Evolutionary conservation across 2,797 vertebrate genomes (phyloP), one percentile per base, ranked within the genome.

Genomic region (Acrocephalus scirpaceus): DNA sequence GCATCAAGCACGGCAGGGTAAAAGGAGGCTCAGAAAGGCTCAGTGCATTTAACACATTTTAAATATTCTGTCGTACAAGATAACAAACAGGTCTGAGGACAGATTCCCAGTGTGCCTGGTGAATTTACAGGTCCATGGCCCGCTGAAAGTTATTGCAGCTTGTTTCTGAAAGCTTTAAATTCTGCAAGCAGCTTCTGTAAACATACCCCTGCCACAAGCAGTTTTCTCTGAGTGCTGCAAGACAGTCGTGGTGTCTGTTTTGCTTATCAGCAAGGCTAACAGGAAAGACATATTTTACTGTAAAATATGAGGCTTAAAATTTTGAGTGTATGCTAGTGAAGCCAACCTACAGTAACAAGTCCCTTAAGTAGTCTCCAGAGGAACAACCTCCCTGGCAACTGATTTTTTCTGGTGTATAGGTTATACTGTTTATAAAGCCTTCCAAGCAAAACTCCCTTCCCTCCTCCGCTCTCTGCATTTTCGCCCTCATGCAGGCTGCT

Each of bases 231-330:
- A 86, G 54, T 16, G 23, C 83, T 73, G 36, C 64, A 62, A 80
- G 72, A 62, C 42, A 44, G 66, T 44, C 2, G 0, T 54, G 54
- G 47, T 57, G 23, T 34, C 38, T 58, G 16, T 8, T 16, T 48
- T 32, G 48, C n/a, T 83, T 70, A 91, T 42, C 74, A 92, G 56
- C 62, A 82, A 79, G 48, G 26, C 38, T 53, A 64, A 69, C 71
- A 94, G 67, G 51, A 79, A 76, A 81, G 21, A 51, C 14, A 3
- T 22, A n/a, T 81, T 95, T 95, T 44, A 65, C 40, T 85, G 70
- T n/a, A 60, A 90, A 71, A 50, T 30, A 62, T 0, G 20, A 58
- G 56, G 22, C 64, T 54, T 36, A 40, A 34, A 78, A 27, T 58
- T 66, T 48, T 40, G 54, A 92, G 48, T 3, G 27, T n/a, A n/a